Evolutionary conservation across 2,888 invertebrate genomes (phyloP).

Genomic region (Nomada lathburiana): DNA sequence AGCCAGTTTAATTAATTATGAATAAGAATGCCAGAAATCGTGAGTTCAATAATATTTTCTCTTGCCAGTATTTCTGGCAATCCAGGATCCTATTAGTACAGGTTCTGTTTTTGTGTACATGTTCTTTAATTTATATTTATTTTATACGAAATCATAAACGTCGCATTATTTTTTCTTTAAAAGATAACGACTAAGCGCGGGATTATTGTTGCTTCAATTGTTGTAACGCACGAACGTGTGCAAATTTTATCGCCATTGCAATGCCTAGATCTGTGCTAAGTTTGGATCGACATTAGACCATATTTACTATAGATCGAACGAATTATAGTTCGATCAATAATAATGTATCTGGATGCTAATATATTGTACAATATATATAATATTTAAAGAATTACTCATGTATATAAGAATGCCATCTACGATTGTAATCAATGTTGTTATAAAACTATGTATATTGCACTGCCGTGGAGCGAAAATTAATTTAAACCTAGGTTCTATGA

Average conservation of each 20-base stretch:
- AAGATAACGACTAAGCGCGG: conserved; percentile 1
- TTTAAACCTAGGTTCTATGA: background rate
- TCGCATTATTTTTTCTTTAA: conserved; percentile 6
- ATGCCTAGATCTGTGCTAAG: background rate
- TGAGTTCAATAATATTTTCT: conserved; percentile 15
- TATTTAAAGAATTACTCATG: conserved; percentile 9
- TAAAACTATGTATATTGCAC: conserved; percentile 1
- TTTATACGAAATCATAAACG: conserved; percentile 33
- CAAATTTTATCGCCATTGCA: conserved; percentile 14
- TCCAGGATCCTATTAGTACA: background rate
- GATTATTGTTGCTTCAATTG: conserved; percentile 32
- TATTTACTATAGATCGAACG: conserved; percentile 18
- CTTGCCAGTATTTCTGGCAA: background rate
- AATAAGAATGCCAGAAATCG: conserved; percentile 18
- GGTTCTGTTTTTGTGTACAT: conserved; percentile 24
- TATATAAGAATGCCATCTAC: conserved; percentile 28
- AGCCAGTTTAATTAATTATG: conserved; percentile 7
- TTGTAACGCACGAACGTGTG: conserved; percentile 21
- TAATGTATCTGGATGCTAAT: conserved; percentile 41
- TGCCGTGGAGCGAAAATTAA: background rate
- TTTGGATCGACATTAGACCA: conserved; percentile 26
- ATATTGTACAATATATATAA: conserved; percentile 58
- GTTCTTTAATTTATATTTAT: conserved; percentile 35
- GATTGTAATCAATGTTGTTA: conserved; percentile 31
- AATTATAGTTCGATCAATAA: conserved; percentile 21